Evolutionary conservation across 1,140 invertebrate genomes (phyloP).

Genomic region (Drosophila biarmipes): DNA sequence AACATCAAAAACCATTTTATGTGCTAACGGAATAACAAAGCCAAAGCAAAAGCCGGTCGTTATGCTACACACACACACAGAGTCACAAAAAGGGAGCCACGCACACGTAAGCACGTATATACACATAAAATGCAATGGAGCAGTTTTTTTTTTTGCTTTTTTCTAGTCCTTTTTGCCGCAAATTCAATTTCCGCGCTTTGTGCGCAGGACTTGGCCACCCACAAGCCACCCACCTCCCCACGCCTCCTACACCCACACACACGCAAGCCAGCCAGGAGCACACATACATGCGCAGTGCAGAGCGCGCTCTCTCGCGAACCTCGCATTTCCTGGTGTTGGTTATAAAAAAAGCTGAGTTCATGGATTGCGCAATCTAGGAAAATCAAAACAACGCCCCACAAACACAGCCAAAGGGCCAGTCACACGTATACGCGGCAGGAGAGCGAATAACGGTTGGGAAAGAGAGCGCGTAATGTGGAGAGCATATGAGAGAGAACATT

Average conservation of each 20-base stretch:
- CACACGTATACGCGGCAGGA: slow-evolving; percentile 1
- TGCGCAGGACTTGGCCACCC: slow-evolving; percentile 62
- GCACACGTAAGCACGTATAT: slow-evolving; percentile 23
- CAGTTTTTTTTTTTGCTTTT: slow-evolving; percentile 34
- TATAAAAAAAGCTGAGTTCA: slow-evolving; percentile 29
- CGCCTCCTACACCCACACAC: background rate
- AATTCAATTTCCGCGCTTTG: slow-evolving; percentile 82
- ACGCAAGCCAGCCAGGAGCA: slow-evolving; percentile 1
- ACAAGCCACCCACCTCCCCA: slow-evolving; percentile 6
- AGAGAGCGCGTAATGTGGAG: background rate
- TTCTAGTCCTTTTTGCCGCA: slow-evolving; percentile 65
- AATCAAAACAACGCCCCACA: slow-evolving; percentile 81
- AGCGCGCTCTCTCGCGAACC: slow-evolving; percentile 10
- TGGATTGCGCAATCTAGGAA: slow-evolving; percentile 78
- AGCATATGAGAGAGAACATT: background rate
- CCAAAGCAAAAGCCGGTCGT: slow-evolving; percentile 66
- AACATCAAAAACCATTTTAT: slow-evolving; percentile 69
- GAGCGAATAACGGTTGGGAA: slow-evolving; percentile 12
- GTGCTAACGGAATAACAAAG: slow-evolving; percentile 76
- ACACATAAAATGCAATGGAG: slow-evolving; percentile 72
- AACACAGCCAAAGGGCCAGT: slow-evolving; percentile 41
- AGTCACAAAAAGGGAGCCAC: slow-evolving; percentile 4
- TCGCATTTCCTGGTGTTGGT: slow-evolving; percentile 43
- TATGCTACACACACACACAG: slow-evolving; percentile 17
- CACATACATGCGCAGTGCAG: slow-evolving; percentile 22